Base-by-base conservation (phyloP, 2,113 vertebrate species). In the Benitochromis conjunctus region DNA sequence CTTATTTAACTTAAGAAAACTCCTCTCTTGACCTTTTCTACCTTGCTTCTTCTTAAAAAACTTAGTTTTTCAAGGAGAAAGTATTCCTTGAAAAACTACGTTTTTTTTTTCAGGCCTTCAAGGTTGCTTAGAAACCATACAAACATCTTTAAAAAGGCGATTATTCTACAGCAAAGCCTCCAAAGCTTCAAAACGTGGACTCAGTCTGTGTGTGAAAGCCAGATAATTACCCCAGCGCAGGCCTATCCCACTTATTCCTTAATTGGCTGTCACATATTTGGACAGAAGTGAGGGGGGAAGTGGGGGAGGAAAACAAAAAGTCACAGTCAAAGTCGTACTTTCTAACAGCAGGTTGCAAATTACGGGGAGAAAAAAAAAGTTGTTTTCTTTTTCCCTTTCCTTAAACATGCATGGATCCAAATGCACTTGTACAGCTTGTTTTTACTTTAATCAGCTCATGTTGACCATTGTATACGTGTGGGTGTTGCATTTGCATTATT, bases 81-180 rank as follows among this genome's bases (percentile, higher is more conserved):
- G n/a, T n/a, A n/a, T n/a, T n/a, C n/a, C 19, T 82, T 82, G 82
- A 66, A 66, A 76, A 79, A 64, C 5, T 0, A 12, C 21, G 2
- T 85, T 56, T 79, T 84, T 62, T 60, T 83, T 77, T 80, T 56
- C 43, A 81, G 69, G 55, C 62, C 26, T 56, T 85, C 79, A 85
- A 81, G 83, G 91, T 94, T 95, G 90, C 94, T 94, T 93, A 88
- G 92, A 89, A 91, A 96, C 93, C 77, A 64, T 55, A 92, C 81
- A 93, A 92, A 91, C 86, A 91, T 94, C 81, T 91, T 91, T 90
- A 77, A 87, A 91, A 91, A 93, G 85, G 88, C 26, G 85, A 92
- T 92, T 94, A 92, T 93, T 93, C 90, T n/a, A 86, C 46, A 56
- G 88, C 88, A 88, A 91, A 89, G 80, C 66, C 31, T 54, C 71